These are phyloP conservation scores for Bradysia coprophila DNA, from an alignment of 1,140 invertebrate species.

Conservation along the genomic window DNA sequence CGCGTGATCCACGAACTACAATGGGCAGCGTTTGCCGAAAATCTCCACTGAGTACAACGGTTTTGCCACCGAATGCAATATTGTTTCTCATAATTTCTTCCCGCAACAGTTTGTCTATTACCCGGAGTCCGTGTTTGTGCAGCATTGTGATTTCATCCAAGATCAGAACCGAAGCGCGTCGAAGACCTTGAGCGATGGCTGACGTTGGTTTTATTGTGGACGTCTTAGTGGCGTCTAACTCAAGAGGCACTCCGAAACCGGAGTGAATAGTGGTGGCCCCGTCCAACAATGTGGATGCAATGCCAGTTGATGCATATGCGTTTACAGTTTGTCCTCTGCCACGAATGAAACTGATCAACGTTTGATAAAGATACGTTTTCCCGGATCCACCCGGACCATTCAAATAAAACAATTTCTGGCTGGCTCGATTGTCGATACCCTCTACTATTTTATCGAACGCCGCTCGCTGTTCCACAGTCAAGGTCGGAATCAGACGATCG, in stretches of 20 bases:
- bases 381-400: neutral
- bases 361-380: neutral
- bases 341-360: neutral
- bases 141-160: neutral
- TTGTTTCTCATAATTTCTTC: no score
- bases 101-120: neutral
- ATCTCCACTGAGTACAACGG: no score
- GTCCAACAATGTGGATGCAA: constrained; percentile 12
- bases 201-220: constrained; percentile 4
- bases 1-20: no score
- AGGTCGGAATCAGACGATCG: neutral
- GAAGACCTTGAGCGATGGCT: neutral
- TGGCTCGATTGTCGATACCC: neutral
- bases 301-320: constrained; percentile 13
- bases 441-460: neutral
- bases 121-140: neutral
- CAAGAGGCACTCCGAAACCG: constrained; percentile 11
- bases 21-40: no score
- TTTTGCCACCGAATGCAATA: no score
- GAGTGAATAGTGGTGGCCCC: constrained; percentile 12
- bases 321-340: constrained; percentile 1
- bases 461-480: neutral
- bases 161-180: neutral
- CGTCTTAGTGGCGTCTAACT: constrained; percentile 6
- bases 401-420: neutral